Conservation (phyloP, 2,113 vertebrate species). For the Neolamprologus variostigma region DNA sequence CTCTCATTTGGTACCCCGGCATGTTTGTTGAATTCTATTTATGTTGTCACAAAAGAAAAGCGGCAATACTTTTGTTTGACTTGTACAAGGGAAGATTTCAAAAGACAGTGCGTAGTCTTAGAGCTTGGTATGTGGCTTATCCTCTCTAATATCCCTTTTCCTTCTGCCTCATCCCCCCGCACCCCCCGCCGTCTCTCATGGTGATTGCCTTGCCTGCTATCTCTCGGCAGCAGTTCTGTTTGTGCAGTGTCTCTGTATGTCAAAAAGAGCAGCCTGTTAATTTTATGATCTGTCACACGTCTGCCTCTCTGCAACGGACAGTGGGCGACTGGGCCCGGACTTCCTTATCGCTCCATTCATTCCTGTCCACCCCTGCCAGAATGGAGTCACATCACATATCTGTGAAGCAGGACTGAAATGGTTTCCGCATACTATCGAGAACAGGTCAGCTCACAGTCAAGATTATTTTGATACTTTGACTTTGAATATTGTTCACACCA, state of each 20-base stretch:
- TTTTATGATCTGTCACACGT: constrained; percentile 61
- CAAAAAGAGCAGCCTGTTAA: constrained; percentile 46
- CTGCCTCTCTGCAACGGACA: constrained; percentile 7
- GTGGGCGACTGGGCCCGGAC: constrained; percentile 20
- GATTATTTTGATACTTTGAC: constrained; percentile 15
- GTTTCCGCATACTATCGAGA: constrained; percentile 9
- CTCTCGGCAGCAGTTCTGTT: constrained; percentile 62
- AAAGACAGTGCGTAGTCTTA: background rate
- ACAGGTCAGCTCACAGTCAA: constrained; percentile 24
- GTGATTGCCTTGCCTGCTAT: constrained; percentile 60
- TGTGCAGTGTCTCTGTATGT: constrained; percentile 52
- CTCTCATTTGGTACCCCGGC: background rate
- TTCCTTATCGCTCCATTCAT: constrained; percentile 51
- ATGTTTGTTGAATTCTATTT: background rate
- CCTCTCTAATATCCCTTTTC: background rate
- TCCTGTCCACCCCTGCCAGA: constrained; percentile 43
- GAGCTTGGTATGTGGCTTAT: background rate
- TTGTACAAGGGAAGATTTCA: background rate
- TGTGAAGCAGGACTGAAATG: constrained; percentile 20
- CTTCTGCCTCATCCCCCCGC: background rate
- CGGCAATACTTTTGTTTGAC: background rate
- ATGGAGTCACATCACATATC: constrained; percentile 46
- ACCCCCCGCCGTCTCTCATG: background rate
- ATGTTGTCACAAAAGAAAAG: background rate
- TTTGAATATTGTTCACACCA: constrained; percentile 4